Percentiles rank a stretch among this genome's conserved stretches.
Conservation (phyloP, 1,140 invertebrate genomes). For the Lasioglossum baleicum region DNA sequence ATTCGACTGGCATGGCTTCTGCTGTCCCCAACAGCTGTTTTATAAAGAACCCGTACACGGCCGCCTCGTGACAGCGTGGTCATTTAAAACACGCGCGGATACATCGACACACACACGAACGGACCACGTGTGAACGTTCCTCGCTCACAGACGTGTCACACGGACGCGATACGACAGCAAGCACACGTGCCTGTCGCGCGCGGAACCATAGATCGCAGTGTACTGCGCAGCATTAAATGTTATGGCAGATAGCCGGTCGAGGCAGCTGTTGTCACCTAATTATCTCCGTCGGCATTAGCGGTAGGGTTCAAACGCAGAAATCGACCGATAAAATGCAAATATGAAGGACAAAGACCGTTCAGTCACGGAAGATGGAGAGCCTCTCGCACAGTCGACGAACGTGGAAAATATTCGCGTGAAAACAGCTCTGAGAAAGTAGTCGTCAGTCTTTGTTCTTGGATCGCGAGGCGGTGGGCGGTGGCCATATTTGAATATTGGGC, state of each 20-base stretch:
- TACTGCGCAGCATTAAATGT: conserved; percentile 49
- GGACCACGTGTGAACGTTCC: not conserved
- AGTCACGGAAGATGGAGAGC: too few species aligned
- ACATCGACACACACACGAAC: not conserved
- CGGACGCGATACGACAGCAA: not conserved
- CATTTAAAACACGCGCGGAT: conserved; percentile 59
- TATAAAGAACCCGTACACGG: conserved; percentile 55
- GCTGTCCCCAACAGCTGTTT: conserved; percentile 65
- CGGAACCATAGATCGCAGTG: conserved; percentile 29
- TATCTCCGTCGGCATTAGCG: conserved; percentile 56
- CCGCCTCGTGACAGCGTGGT: conserved; percentile 33
- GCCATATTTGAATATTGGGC: conserved; percentile 6
- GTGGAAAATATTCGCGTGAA: not conserved
- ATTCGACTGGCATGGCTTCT: conserved; percentile 59
- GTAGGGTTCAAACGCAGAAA: conserved; percentile 43
- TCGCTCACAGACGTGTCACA: not conserved
- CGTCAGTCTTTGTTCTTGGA: not conserved
- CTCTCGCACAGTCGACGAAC: too few species aligned
- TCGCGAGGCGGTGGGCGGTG: not conserved
- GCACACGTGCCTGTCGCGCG: conserved; percentile 22
- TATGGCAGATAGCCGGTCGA: conserved; percentile 44
- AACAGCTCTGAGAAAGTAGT: not conserved
- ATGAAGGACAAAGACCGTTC: not conserved
- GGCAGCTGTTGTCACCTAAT: conserved; percentile 66
- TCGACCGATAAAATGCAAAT: conserved; percentile 61